Evolutionary conservation across 1,140 invertebrate species (phyloP), one percentile per base, ranked within the genome.

Genomic region (Meloidogyne floridensis): DNA sequence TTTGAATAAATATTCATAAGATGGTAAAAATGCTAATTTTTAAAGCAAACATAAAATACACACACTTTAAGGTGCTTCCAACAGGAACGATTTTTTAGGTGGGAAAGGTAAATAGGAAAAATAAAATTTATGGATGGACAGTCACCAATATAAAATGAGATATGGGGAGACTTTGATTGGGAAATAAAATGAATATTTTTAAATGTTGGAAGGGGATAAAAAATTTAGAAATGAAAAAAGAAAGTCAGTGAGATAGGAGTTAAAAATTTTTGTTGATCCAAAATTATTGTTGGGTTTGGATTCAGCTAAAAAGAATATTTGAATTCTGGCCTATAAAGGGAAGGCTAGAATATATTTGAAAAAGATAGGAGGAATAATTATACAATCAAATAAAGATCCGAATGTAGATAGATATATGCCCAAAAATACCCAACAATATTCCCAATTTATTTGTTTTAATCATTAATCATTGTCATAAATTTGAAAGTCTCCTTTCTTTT

Each of bases 1-100:
- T 47, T 47, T 47, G 11, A 54, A 54, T 54, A 54, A 6, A 65
- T 7, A 32, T 32, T 32, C 32, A 32, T 32, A 65, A 7, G 15
- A 65, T 7, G n/a, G 59, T 65, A 65, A 65, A 65, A 65, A 65
- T 65, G 59, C 59, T 65, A 65, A 65, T 65, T 65, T n/a, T n/a
- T 18, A 65, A n/a, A 8, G 59, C n/a, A 65, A 65, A 65, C 56
- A 59, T 56, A 10, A 32, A 32, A 32, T 32, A 32, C 47, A 47
- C 47, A 47, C 3, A 47, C 7, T 65, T n/a, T 7, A 59, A 65
- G 5, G n/a, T n/a, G 59, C 59, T n/a, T 65, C 59, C 59, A 65
- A 65, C 59, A 65, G 7, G 5, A 65, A 65, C 59, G 59, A n/a
- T 65, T 65, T n/a, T n/a, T 32, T 32, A 32, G n/a, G 4, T 65